Evolutionary conservation across 1,140 invertebrate genomes (phyloP), one percentile per base, ranked within the genome.

Genomic region (Nautilus pompilius): DNA sequence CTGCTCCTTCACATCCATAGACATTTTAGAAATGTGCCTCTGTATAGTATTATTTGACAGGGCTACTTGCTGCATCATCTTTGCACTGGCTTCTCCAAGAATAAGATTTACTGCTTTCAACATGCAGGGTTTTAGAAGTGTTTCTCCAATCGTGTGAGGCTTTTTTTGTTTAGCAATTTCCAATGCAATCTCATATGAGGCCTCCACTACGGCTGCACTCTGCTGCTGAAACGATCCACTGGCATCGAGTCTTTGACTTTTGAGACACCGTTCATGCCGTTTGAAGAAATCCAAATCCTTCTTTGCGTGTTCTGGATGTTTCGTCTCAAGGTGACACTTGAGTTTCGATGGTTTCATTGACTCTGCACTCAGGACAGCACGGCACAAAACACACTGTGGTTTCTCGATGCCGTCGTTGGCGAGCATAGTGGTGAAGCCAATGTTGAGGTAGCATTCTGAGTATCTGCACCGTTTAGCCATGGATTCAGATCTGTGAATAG

Each of bases 1-100:
- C 48, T 49, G 48, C 48, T 49, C 20, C n/a, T n/a, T n/a, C n/a
- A n/a, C n/a, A n/a, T n/a, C n/a, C 48, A 49, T 49, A 49, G 48
- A 49, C 48, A 49, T 49, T 49, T 49, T 49, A 49, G 48, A 49
- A 49, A 49, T 49, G 20, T 20, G 48, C 48, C 6, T 49, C 48
- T 49, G 48, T 49, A 49, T 49, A 49, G 20, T 20, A 20, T 49
- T 49, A 49, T 49, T 49, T 49, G 48, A 20, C 48, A 49, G 48
- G 48, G 48, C 6, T 49, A 49, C 6, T 49, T 49, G 48, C 48
- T 49, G 20, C 48, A 49, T 49, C 48, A 10, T n/a, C n/a, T n/a
- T n/a, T n/a, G n/a, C n/a, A n/a, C n/a, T n/a, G n/a, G n/a, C n/a
- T n/a, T n/a, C n/a, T n/a, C n/a, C n/a, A n/a, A n/a, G n/a, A n/a